phyloP scores from a whole-genome alignment of 2,888 invertebrate genomes.

The Choristoneura rosaceana region DNA sequence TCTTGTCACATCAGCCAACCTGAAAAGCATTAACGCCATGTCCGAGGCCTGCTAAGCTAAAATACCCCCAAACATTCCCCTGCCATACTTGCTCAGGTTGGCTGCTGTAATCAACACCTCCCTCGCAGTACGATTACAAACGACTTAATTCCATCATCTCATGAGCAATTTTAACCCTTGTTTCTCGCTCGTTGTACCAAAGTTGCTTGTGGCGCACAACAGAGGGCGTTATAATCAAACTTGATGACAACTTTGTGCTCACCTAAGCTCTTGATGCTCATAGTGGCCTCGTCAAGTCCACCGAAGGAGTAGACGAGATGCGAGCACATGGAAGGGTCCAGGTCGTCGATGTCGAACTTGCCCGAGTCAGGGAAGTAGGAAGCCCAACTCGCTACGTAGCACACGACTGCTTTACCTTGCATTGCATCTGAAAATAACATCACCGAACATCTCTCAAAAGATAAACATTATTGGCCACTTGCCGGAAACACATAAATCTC shows the following conservation, averaged over 20 bases:
- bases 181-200: not conserved
- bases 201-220: not conserved
- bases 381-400: not conserved
- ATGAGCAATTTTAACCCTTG: no score
- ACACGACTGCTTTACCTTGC: slow-evolving; percentile 64
- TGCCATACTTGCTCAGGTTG: no score
- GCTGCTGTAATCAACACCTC: no score
- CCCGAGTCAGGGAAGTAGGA: slow-evolving; percentile 6
- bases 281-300: not conserved
- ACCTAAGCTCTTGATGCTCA: slow-evolving; percentile 5
- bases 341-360: slow-evolving; percentile 4
- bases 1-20: no score
- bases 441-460: no score
- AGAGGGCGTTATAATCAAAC: not conserved
- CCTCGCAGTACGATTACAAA: no score
- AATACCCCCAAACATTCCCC: no score
- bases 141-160: no score
- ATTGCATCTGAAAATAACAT: slow-evolving; percentile 58
- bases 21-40: no score
- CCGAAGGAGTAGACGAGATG: slow-evolving; percentile 3
- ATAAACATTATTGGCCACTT: no score
- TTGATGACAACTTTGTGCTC: not conserved
- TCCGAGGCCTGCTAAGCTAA: no score
- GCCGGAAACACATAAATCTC: no score
- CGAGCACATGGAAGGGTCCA: not conserved